phyloP scores from a whole-genome alignment of 2,797 vertebrate species.

The Pseudochromis fuscus region DNA sequence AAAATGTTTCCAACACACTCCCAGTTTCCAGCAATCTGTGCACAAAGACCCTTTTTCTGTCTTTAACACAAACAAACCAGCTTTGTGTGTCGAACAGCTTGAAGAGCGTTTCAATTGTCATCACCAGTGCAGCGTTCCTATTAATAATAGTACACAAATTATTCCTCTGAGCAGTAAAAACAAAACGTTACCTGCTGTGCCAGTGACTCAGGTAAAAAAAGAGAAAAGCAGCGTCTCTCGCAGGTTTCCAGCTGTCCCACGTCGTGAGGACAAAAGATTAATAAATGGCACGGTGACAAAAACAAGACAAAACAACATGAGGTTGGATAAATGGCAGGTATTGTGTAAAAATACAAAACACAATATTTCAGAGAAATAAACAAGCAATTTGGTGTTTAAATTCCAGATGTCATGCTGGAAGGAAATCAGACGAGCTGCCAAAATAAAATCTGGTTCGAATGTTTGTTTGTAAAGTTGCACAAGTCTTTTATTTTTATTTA shows the following conservation, averaged over 20 bases:
- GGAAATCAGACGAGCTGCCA: too few relatives aligned
- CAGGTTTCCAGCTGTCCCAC: slow-evolving; percentile 14
- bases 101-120: neutral
- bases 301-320: slow-evolving; percentile 23
- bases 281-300: slow-evolving; percentile 10
- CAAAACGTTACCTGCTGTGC: slow-evolving; percentile 31
- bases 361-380: neutral
- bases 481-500: neutral
- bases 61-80: neutral
- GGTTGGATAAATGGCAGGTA: slow-evolving; percentile 16
- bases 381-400: neutral
- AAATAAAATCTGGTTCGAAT: neutral
- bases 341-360: neutral
- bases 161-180: slow-evolving; percentile 22
- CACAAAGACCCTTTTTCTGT: too few relatives aligned
- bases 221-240: too few relatives aligned
- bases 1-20: too few relatives aligned
- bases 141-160: slow-evolving; percentile 21
- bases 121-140: too few relatives aligned
- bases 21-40: too few relatives aligned
- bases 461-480: too few relatives aligned
- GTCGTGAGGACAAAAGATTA: slow-evolving; percentile 30
- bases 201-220: too few relatives aligned
- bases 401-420: too few relatives aligned
- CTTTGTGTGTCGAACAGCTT: slow-evolving; percentile 5